Conservation (phyloP, 1,140 invertebrate genomes). For the Drosophila biarmipes region DNA sequence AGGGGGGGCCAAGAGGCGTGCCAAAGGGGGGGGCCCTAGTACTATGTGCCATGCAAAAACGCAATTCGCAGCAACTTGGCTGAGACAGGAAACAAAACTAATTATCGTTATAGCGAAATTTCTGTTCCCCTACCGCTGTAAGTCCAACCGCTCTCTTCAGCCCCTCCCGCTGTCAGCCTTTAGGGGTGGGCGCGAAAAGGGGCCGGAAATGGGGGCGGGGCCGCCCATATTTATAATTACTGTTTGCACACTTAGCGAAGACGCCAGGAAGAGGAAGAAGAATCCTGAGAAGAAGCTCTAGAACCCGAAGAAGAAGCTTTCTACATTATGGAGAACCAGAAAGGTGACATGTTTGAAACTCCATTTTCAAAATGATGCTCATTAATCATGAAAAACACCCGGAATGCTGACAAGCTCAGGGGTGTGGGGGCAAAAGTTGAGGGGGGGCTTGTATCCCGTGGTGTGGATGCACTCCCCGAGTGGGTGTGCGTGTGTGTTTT, state of each 20-base stretch:
- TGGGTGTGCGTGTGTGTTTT: conserved; percentile 10
- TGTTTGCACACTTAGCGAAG: conserved; percentile 76
- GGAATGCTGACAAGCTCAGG: conserved; percentile 33
- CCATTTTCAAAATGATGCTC: conserved; percentile 64
- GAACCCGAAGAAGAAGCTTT: neutral
- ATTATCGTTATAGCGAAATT: conserved; percentile 72
- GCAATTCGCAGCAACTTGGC: conserved; percentile 51
- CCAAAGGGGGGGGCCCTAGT: neutral
- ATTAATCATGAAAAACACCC: conserved; percentile 62
- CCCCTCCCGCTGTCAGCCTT: neutral
- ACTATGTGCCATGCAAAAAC: conserved; percentile 36
- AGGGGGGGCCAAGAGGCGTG: neutral
- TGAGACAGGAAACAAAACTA: conserved; percentile 71
- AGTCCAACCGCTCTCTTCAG: neutral
- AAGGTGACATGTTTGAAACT: conserved; percentile 54
- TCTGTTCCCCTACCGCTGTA: conserved; percentile 35
- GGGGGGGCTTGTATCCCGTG: neutral
- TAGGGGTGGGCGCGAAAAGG: conserved; percentile 7
- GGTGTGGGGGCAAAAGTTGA: neutral
- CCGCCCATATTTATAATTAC: conserved; percentile 72
- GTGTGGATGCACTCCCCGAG: neutral
- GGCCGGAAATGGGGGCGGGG: neutral
- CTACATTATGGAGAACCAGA: no score
- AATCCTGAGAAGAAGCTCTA: no score
- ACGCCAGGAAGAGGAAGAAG: conserved; percentile 18